Evolutionary conservation across 2,113 vertebrate genomes (phyloP), one percentile per base, ranked within the genome.

Genomic region (Thomomys bottae): DNA sequence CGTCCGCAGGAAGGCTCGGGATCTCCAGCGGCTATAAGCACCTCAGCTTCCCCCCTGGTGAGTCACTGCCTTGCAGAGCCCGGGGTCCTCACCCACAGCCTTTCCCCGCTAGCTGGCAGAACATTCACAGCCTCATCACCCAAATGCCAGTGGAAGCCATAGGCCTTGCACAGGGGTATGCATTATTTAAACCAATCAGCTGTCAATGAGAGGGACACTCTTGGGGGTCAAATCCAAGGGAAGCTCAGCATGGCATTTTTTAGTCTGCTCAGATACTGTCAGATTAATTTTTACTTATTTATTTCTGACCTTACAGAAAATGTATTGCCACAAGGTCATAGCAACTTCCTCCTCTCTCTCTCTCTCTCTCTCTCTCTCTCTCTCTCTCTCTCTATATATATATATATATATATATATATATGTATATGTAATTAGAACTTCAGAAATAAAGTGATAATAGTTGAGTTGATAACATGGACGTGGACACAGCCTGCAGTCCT

Each of bases 251-350:
- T 49, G 76, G 67, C 84, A 78, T 84, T 96, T 94, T 93, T n/a
- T 90, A 94, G 90, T 49, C 84, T 72, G 86, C 83, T 83, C 38
- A 28, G 66, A 94, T 83, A 92, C 54, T 84, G 93, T 88, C 67
- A 82, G 92, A 94, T 94, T 95, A 92, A 96, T 97, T 95, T 93
- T 96, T 90, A 96, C 93, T 95, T 96, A 85, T 77, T 88, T 96
- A 94, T 93, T 94, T 94, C 94, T 94, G 93, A 92, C 93, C 93
- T 95, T 94, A 90, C 24, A 71, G 63, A 95, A 90, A 94, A 93
- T 57, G 23, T 40, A 87, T 95, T 93, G 68, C 88, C 86, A 63
- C 90, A 96, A 95, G 93, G 96, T 95, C 96, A 96, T 93, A 94
- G 32, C 61, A 36, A 84, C 87, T 87, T 34, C 87, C 78, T 87